Percentiles rank a stretch among this genome's conserved stretches.
Conservation (phyloP, 1,140 invertebrate genomes). For the Cydia strobilella region DNA sequence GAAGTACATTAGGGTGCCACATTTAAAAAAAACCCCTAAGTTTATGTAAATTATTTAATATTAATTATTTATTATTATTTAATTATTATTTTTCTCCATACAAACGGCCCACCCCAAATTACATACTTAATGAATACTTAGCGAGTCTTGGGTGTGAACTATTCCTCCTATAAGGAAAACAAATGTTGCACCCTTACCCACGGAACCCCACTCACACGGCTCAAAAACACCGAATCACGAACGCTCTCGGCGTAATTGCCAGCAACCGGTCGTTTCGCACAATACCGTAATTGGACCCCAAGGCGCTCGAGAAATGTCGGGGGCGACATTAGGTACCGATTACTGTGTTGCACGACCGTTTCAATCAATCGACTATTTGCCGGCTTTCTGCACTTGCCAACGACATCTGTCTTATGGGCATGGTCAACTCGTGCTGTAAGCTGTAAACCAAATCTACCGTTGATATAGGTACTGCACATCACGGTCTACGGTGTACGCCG, state of each 20-base stretch:
- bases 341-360: constrained; percentile 18
- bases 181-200: neutral
- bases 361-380: constrained; percentile 5
- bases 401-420: neutral
- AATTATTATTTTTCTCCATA: too few species aligned
- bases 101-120: too few species aligned
- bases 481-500: too few species aligned
- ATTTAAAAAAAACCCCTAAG: too few species aligned
- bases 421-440: neutral
- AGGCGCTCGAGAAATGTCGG: constrained; percentile 38
- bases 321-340: constrained; percentile 29
- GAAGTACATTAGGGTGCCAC: too few species aligned
- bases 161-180: neutral
- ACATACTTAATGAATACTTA: too few species aligned
- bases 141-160: too few species aligned
- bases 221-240: constrained; percentile 34
- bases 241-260: constrained; percentile 36
- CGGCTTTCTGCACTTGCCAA: constrained; percentile 15
- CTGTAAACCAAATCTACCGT: too few species aligned
- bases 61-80: too few species aligned
- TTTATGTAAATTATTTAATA: too few species aligned
- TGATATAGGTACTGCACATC: too few species aligned
- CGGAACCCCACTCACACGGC: constrained; percentile 21
- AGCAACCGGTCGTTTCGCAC: constrained; percentile 44
- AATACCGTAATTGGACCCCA: constrained; percentile 46